These are phyloP conservation scores for Megaleporinus macrocephalus DNA, from an alignment of 2,113 vertebrate genomes.

Conservation along the genomic window DNA sequence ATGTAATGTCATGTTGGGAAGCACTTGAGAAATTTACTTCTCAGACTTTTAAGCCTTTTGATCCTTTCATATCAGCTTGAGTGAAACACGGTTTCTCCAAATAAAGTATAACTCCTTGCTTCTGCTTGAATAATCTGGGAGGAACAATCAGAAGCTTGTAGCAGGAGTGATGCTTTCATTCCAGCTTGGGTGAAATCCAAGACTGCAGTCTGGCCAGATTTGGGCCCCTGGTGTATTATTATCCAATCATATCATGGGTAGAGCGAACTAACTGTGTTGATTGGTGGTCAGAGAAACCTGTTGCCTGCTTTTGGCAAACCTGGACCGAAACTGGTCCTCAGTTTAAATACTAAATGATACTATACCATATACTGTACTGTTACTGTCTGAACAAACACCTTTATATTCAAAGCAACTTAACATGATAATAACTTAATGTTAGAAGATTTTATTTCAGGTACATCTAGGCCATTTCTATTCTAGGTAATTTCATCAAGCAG, in stretches of 20 bases:
- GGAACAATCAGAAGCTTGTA: constrained; percentile 12
- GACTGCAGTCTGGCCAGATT: neutral
- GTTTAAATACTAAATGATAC: neutral
- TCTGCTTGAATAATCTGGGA: neutral
- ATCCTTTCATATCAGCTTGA: neutral
- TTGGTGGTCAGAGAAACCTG: constrained; percentile 7
- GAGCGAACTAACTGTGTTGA: constrained; percentile 14
- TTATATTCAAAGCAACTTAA: too few relatives aligned
- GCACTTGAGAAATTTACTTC: neutral
- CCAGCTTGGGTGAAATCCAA: constrained; percentile 11
- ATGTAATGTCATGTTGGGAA: neutral
- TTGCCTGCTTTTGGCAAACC: neutral
- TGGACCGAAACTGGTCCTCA: constrained; percentile 31
- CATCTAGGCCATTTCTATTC: too few relatives aligned
- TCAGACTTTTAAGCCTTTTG: neutral
- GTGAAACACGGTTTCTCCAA: neutral
- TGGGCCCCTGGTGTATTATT: constrained; percentile 12
- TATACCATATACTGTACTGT: too few relatives aligned
- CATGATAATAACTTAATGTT: too few relatives aligned
- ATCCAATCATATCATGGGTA: constrained; percentile 20
- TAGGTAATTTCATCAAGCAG: too few relatives aligned
- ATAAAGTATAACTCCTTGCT: neutral
- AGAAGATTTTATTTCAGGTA: too few relatives aligned
- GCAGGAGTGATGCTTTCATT: neutral
- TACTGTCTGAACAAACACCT: neutral